These are phyloP conservation scores for Theonella swinhoei DNA, from an alignment of 37 sponge, comb jelly and placozoan species.

Conservation along the genomic window DNA sequence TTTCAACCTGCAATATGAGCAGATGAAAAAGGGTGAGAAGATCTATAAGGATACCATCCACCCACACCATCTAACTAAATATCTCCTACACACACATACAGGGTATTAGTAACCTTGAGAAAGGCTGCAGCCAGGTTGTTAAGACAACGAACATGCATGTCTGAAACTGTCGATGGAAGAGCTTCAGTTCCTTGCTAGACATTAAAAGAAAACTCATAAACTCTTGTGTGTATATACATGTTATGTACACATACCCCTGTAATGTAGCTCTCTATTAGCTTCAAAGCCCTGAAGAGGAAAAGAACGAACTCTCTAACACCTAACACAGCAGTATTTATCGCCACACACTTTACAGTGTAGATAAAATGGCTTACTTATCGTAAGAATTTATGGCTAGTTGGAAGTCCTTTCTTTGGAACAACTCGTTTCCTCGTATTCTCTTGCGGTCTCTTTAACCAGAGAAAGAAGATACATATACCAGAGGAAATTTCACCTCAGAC, in stretches of 20 bases:
- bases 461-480: not conserved
- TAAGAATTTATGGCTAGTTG: conserved; percentile 56
- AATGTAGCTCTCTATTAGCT: conserved; percentile 42
- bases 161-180: not conserved
- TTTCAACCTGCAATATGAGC: conserved; percentile 33
- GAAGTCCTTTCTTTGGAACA: conserved; percentile 64
- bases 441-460: conserved; percentile 25
- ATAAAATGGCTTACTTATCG: conserved; percentile 44
- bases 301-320: not conserved
- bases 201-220: too few relatives aligned
- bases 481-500: too few relatives aligned
- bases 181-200: conserved; percentile 5
- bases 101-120: conserved; percentile 56
- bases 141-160: conserved; percentile 58
- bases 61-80: too few relatives aligned
- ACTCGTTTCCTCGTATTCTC: conserved; percentile 61
- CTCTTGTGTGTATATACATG: not conserved
- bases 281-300: conserved; percentile 21
- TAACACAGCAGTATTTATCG: not conserved
- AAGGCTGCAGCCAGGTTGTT: conserved; percentile 83
- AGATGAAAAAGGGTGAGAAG: too few relatives aligned
- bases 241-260: conserved; percentile 1
- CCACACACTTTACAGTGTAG: not conserved
- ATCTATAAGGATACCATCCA: too few relatives aligned
- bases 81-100: not conserved